Evolutionary conservation across 2,888 invertebrate genomes (phyloP), one percentile per base, ranked within the genome.

Genomic region (Priocnemis perturbator): DNA sequence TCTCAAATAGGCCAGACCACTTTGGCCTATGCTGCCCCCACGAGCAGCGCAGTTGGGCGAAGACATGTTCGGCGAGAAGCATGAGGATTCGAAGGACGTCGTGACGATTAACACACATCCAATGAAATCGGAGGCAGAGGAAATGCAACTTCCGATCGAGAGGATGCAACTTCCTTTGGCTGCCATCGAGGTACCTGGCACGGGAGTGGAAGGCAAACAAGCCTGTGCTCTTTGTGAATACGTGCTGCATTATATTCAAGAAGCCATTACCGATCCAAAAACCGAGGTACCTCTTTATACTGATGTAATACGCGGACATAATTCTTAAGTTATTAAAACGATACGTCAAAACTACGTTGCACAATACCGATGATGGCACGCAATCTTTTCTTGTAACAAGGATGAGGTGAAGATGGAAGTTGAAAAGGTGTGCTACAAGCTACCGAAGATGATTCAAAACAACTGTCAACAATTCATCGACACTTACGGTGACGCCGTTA

Each of bases 171-270:
- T 78, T 50, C 84, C 84, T 17, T 77, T 81, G 4, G 45, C 73
- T 20, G 7, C 74, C 9, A 44, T 81, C 5, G 78, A 74, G 14
- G 61, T 78, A 2, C 84, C 80, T 7, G 58, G 69, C 78, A 85
- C 89, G 90, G 85, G 90, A 77, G 77, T 60, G 84, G 7, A 89
- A 83, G 71, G 87, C 84, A 90, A 92, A 82, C 85, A 93, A 74
- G 86, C 90, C 0, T 97, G 97, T 88, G 92, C 93, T 30, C 91
- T 97, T 86, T 97, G 97, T 85, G 93, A 96, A 89, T 96, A 95
- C 89, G 91, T 95, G 88, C 88, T 97, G 79, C 95, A 96, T 85
- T 95, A 94, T 74, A 81, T 96, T 56, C 96, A 97, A 86, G 91
- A 94, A 60, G 91, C 92, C 19, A 90, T 96, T 74, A 94, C 95